Evolutionary conservation across 2,113 vertebrate genomes (phyloP), one percentile per base, ranked within the genome.

Genomic region (Conger conger): DNA sequence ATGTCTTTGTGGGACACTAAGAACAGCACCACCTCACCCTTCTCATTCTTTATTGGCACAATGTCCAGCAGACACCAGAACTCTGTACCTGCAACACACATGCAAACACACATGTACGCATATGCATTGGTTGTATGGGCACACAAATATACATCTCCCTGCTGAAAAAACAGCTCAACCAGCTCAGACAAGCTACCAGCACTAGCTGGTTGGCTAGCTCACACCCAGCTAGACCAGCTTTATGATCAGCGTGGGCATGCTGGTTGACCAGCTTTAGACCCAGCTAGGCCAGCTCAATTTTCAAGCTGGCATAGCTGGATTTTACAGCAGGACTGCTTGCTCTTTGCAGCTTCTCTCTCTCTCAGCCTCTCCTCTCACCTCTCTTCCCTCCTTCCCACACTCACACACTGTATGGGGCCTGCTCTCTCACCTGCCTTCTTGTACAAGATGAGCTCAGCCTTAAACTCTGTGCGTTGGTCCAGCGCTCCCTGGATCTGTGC

Each of bases 41-140:
- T 98, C 88, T 98, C 97, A 88, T 98, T 98, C 88, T 97, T 98
- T 87, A 98, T 98, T 77, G 97, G 97, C 37, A 98, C 97, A 76
- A 98, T 96, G 90, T 98, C 97, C 94, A 98, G 92, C 79, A 98
- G 95, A 92, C 97, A 97, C 97, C 96, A 97, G 91, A 98, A 98
- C 17, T 96, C 94, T 73, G 96, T 93, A 83, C 97, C 97, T 98
- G 89, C 3, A 87, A 45, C 68, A 83, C 40, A 63, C 40, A n/a
- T n/a, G 33, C 68, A 3, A 27, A 73, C 36, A 16, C 33, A 68
- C 57, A 82, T 16, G 23, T 20, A 73, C 16, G 17, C 20, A 9
- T 37, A 38, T 82, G 35, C 23, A 20, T 27, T 63, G 18, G 1
- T 37, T 23, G 35, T 82, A 54, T 36, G 8, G 36, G 33, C 50